Percentiles rank a stretch among this genome's conserved stretches.
Evolutionary conservation across 1,140 invertebrate species (phyloP).

Genomic region (Nasonia giraulti): DNA sequence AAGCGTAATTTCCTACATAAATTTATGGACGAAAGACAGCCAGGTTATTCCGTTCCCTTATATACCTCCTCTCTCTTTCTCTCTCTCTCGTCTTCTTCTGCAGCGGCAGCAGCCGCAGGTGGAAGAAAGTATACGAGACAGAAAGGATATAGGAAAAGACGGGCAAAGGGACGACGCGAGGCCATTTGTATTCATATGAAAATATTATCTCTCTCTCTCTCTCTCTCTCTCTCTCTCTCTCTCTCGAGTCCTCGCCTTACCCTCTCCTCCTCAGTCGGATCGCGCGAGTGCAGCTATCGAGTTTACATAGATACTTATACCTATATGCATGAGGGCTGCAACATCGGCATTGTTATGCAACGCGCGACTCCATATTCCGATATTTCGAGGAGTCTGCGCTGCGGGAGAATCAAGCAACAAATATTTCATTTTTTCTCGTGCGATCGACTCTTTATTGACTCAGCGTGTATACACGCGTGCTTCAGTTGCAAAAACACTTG

Average conservation of each 20-base stretch:
- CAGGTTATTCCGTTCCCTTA: slow-evolving; percentile 54
- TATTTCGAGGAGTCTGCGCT: slow-evolving; percentile 14
- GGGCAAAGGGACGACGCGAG: slow-evolving; percentile 58
- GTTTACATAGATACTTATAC: slow-evolving; percentile 18
- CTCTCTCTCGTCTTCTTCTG: background rate
- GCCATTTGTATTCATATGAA: slow-evolving; percentile 56
- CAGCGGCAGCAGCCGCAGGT: slow-evolving; percentile 51
- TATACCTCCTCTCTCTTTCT: background rate
- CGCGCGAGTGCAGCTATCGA: slow-evolving; percentile 30
- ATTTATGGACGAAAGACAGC: slow-evolving; percentile 53
- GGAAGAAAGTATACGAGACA: slow-evolving; percentile 64
- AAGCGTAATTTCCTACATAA: slow-evolving; percentile 52
- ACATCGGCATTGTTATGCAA: slow-evolving; percentile 35
- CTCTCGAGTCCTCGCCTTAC: slow-evolving; percentile 18
- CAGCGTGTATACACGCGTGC: background rate
- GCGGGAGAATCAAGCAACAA: background rate
- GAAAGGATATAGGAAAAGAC: slow-evolving; percentile 61
- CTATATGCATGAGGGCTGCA: slow-evolving; percentile 19
- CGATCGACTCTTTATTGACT: background rate
- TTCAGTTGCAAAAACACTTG: slow-evolving; percentile 28
- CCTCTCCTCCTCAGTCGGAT: background rate
- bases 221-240: slow-evolving; percentile 46
- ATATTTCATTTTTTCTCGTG: no score
- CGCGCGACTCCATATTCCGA: slow-evolving; percentile 16
- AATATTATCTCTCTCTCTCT: no score